Percentiles rank a stretch among this genome's conserved stretches.
Evolutionary conservation across 2,888 invertebrate species (phyloP).

Genomic region (Crioceris asparagi): DNA sequence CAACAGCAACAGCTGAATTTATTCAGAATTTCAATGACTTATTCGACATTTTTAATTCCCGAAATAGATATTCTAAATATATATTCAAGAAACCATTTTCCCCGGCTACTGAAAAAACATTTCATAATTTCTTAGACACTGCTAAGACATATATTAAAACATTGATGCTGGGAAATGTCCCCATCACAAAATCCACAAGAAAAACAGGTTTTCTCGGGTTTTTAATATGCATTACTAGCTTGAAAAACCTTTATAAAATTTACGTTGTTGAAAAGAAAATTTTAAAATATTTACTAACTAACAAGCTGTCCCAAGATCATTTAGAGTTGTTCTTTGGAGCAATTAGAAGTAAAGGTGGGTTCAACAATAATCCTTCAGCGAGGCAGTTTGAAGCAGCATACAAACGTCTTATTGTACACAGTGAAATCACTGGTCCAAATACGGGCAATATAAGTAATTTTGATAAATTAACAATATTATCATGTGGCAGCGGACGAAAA

Average conservation of each 20-base stretch:
- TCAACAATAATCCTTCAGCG: constrained; percentile 15
- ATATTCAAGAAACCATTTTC: constrained; percentile 6
- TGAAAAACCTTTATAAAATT: constrained; percentile 6
- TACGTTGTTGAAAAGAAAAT: not conserved
- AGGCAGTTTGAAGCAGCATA: constrained; percentile 12
- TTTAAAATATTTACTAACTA: constrained; percentile 10
- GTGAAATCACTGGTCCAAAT: constrained; percentile 9
- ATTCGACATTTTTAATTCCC: constrained; percentile 12
- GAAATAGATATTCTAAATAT: constrained; percentile 10
- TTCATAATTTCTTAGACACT: constrained; percentile 7
- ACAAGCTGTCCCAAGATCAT: constrained; percentile 14
- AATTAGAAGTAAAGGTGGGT: constrained; percentile 13
- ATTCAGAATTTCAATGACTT: constrained; percentile 10
- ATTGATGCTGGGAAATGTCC: no score
- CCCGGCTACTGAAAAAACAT: constrained; percentile 4
- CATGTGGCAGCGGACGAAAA: constrained; percentile 4
- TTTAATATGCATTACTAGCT: constrained; percentile 6
- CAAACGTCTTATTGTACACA: constrained; percentile 15
- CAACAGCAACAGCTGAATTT: constrained; percentile 9
- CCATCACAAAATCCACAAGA: no score
- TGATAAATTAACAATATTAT: constrained; percentile 9
- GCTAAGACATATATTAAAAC: constrained; percentile 10
- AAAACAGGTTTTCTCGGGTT: constrained; percentile 9
- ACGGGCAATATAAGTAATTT: constrained; percentile 10
- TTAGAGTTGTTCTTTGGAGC: constrained; percentile 13